Base-by-base conservation (phyloP, 1,140 invertebrate genomes). In the Halyomorpha halys region DNA sequence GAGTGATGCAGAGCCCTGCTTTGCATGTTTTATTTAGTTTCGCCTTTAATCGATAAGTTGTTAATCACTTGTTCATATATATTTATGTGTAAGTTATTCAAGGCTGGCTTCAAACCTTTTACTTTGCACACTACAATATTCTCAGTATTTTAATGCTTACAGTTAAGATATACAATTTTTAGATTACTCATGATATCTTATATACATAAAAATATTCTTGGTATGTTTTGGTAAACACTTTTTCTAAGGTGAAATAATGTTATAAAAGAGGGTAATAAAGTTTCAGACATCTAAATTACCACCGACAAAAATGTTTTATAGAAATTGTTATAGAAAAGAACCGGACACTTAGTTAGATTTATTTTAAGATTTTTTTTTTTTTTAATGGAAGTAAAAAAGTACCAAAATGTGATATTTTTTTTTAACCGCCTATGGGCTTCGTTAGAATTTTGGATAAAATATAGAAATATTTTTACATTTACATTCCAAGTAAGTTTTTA, bases 61-160 rank as follows among this genome's bases (percentile, higher is more conserved):
- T 56, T 56, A 23, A 56, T 56, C 23, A 25, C 34, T 56, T 56
- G 53, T 56, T 18, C 18, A 27, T 27, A 56, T 16, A 25, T 3
- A 23, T 56, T 23, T 21, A 23, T 56, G 15, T 56, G 4, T 56
- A 23, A 27, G 21, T 56, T 56, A 21, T 56, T 56, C 4, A 19
- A 56, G 23, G 3, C 15, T 23, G 23, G 53, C 53, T 56, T 56
- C 53, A 23, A 56, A 56, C 53, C 53, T 56, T 56, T 25, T 56
- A 23, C 18, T 56, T 56, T 56, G 53, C 53, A 56, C 53, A 56
- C 53, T 56, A 56, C 53, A 56, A 13, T 39, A 39, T 39, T 56
- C 19, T 21, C n/a, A 49, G 6, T 49, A 18, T 21, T 49, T 18
- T 49, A 19, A 19, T 49, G 14, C 47, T 19, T 49, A 49, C 5